Base-by-base conservation (phyloP, 2,888 invertebrate species). In the Seladonia tumulorum region DNA sequence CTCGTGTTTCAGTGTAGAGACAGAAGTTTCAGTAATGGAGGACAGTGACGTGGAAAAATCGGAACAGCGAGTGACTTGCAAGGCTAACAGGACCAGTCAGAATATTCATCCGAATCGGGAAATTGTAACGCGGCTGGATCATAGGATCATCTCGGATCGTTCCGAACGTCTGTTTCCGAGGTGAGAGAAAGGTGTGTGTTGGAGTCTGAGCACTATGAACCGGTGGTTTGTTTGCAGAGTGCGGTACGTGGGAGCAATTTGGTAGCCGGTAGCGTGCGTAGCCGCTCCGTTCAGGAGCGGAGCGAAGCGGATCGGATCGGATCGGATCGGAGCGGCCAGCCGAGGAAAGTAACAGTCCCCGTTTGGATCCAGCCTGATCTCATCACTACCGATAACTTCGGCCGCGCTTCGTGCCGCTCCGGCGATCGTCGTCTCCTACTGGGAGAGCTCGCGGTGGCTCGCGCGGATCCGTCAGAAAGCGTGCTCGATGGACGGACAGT, bases 381-480 rank as follows among this genome's bases (percentile, higher is more conserved):
- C 85, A 84, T 86, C 85, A 57, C 53, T 45, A 29, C 39, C 72
- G 76, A 83, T 83, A 68, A 86, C 78, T 83, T 82, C 90, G 86
- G 77, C 45, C 22, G 73, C 35, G 79, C 81, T 89, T 89, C 89
- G 89, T 87, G 82, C 77, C 49, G 77, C 77, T 87, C 86, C 87
- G 89, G 60, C 83, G 79, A 89, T 90, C 84, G 76, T 90, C 89
- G 81, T 60, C 83, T 84, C 81, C 80, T 86, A 85, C 82, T 81
- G 49, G 57, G 79, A 63, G 75, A 68, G 39, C 39, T 68, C 73
- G 68, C 82, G 70, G 63, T 29, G 87, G 70, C 77, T 68, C 80
- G 84, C 42, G 70, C 82, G 84, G 87, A 86, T 87, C 89, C 88
- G 87, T 89, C 91, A 91, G 91, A 91, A 88, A 86, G 87, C 63